Conservation (phyloP, 2,888 invertebrate genomes). For the Lamellibrachia satsuma region DNA sequence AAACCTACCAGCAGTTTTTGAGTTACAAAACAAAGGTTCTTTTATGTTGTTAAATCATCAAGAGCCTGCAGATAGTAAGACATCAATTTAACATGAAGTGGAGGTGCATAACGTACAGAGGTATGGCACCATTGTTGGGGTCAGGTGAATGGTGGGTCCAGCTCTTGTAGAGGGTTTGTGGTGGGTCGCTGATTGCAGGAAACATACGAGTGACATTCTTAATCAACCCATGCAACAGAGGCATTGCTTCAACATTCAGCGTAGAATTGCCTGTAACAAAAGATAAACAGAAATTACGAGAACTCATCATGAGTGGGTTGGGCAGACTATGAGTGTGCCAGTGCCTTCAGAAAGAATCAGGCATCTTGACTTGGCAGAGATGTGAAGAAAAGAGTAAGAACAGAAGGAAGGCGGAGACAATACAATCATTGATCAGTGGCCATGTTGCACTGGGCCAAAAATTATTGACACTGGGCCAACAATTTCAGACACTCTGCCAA, state of each 20-base stretch:
- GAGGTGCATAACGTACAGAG: background rate
- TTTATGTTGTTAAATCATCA: background rate
- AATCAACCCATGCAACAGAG: constrained; percentile 38
- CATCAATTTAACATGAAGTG: background rate
- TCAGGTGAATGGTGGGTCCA: background rate
- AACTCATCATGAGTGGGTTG: background rate
- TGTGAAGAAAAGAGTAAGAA: background rate
- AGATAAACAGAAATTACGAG: background rate
- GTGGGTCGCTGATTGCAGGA: background rate
- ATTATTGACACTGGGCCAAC: too few relatives aligned
- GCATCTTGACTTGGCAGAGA: background rate
- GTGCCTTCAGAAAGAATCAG: background rate
- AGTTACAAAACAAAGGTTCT: background rate
- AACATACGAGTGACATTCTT: constrained; percentile 34
- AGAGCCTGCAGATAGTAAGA: background rate
- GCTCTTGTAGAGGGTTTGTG: background rate
- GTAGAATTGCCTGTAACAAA: constrained; percentile 38
- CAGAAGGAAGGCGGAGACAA: background rate
- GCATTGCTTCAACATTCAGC: constrained; percentile 38
- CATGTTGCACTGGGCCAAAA: too few relatives aligned
- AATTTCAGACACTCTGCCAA: too few relatives aligned
- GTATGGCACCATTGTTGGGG: background rate
- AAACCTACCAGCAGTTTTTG: too few relatives aligned
- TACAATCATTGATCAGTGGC: too few relatives aligned
- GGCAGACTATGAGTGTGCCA: background rate